Base-by-base conservation (phyloP, 2,797 vertebrate species). In the Pseudomugil tenellus region DNA sequence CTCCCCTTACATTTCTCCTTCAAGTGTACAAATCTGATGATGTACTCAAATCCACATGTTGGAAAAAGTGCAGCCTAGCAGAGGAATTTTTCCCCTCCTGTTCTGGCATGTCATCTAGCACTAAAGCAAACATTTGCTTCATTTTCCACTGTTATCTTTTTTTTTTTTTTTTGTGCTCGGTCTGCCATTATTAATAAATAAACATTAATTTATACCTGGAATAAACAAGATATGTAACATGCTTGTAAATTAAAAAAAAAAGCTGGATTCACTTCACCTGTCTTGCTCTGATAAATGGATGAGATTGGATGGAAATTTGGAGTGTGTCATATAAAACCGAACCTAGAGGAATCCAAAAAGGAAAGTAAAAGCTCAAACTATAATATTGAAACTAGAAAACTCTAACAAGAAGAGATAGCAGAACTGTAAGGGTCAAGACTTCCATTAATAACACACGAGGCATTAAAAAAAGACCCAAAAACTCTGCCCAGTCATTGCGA, bases 1-100 rank as follows among this genome's bases (percentile, higher is more conserved):
- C 82, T 87, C 83, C 46, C 72, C 81, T 89, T 87, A 82, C 81
- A 70, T 86, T 88, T 86, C 79, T 68, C 57, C 71, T 83, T 84
- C 34, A 35, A 35, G 34, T 35, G 9, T 48, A 28, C 57, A 53
- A 61, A 41, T 76, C 58, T 70, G 48, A 69, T 53, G 61, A 63
- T 70, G 48, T 49, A 68, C 85, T 79, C 73, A 71, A 51, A 58
- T 69, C 70, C 64, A 73, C 48, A 19, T 21, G 23, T 26, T 21
- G 11, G 70, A 70, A 58, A 72, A 84, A 81, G 66, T 61, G 6
- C 59, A 77, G 79, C 28, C 28, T 67, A 65, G 63, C 53, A 71
- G 59, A 48, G 65, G 61, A 72, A 82, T 84, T 76, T 57, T 59
- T 76, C 21, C 55, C 34, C 34, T 41, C 72, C 21, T 16, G 3